Evolutionary conservation across 2,113 vertebrate species (phyloP), one percentile per base, ranked within the genome.

Genomic region (Accipiter cooperii): DNA sequence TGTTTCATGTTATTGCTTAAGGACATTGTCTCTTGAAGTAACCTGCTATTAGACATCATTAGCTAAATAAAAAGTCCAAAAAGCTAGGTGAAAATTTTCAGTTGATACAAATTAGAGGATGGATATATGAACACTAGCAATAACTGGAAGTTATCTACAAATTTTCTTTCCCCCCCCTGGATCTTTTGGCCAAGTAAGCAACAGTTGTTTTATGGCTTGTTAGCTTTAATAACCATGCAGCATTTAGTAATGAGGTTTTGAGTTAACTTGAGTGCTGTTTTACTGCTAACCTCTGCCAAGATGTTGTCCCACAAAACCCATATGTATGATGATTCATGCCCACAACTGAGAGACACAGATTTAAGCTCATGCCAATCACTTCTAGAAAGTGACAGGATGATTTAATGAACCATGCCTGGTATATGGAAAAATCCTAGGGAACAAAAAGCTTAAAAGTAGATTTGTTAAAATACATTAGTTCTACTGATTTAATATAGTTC

Each of bases 301-400:
- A 84, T 81, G 87, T 94, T 93, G 86, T 86, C 61, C 85, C 90
- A 79, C 87, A 90, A 91, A 95, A 77, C 64, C 71, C 57, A 44
- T 64, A 25, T 61, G 66, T 70, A 40, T 52, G 12, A 75, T 91
- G 93, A 87, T 91, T 95, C 87, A 80, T 95, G 69, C 52, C 60
- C 54, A 84, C 86, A 94, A 60, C 84, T 94, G 73, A 97, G 66
- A 95, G 46, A 90, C 47, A 54, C 2, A 38, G 84, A 94, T 97
- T 91, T 97, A 83, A 74, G 51, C 38, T 91, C 54, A 54, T 82
- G 74, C 89, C 89, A 96, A 47, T 94, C 91, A 84, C 76, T 81
- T 84, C 77, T 78, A 79, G 36, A 76, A 95, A 94, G 40, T 95
- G 77, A 76, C 46, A 77, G 51, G 63, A 70, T 71, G 76, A 76